Base-by-base conservation (phyloP, 2,797 vertebrate genomes). In the Eurystomus glaucurus region DNA sequence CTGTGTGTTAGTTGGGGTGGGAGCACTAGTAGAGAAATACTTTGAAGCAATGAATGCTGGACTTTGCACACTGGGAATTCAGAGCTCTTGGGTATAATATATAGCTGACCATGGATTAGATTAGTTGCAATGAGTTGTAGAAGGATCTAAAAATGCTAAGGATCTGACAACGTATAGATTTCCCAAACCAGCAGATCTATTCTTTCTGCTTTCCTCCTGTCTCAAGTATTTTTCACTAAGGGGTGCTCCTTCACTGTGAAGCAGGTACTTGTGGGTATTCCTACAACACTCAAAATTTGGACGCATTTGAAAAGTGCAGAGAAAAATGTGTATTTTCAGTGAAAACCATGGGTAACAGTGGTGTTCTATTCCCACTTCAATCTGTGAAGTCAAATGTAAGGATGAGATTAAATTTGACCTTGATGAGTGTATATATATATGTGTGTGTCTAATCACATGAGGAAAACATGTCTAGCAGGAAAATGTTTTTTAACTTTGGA, bases 161-260 rank as follows among this genome's bases (percentile, higher is more conserved):
- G 9, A 2, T 64, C 61, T 37, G 41, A 35, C 8, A 43, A 50
- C 0, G 0, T 17, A 2, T 70, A 9, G n/a, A 37, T 71, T 89
- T 79, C 43, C 21, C 43, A 79, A 7, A 48, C 35, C 39, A 75
- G 21, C 19, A 74, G 21, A 20, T 43, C 17, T 65, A 2, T 52
- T 33, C 16, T 61, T 29, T 60, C 21, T 41, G 14, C 10, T 55
- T 18, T 70, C 11, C 28, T 71, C 21, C 14, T 31, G 29, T 35
- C 18, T 51, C 15, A 60, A 39, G 35, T 12, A 7, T 33, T 80
- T 64, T 54, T 46, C 0, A 0, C 0, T 1, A 37, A 66, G 28
- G 16, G 14, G 13, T 35, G 35, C 5, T 54, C 50, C 8, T 77
- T 51, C 23, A 6, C 12, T 9, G 25, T 46, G 45, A 72, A 58